A percentile compares a stretch with the other conserved stretches of the same genome.
These are phyloP conservation scores for Lutraria lutraria DNA, from an alignment of 2,888 invertebrate genomes.

Conservation along the genomic window DNA sequence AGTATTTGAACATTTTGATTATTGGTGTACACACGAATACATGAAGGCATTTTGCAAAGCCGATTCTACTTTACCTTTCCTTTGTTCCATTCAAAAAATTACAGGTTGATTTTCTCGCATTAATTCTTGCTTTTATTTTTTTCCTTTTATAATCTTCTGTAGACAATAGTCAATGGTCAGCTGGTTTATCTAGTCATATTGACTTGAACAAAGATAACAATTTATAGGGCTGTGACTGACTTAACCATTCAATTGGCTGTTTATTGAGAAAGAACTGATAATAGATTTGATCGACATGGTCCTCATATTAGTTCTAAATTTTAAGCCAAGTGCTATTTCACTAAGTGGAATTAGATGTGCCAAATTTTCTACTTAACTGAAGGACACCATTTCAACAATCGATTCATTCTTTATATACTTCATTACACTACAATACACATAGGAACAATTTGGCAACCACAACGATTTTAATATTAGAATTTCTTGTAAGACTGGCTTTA, in stretches of 20 bases:
- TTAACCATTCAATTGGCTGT: not conserved
- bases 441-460: too few relatives aligned
- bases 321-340: too few relatives aligned
- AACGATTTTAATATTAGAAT: too few relatives aligned
- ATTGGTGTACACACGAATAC: not conserved
- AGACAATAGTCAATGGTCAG: not conserved
- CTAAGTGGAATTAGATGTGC: too few relatives aligned
- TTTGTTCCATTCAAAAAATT: constrained; percentile 20
- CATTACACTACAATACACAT: too few relatives aligned
- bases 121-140: constrained; percentile 31
- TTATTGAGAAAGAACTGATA: not conserved
- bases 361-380: too few relatives aligned
- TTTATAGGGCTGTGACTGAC: constrained; percentile 41
- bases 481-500: too few relatives aligned
- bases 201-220: constrained; percentile 4
- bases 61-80: constrained; percentile 51
- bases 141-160: constrained; percentile 33
- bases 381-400: too few relatives aligned
- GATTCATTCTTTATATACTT: too few relatives aligned
- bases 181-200: constrained; percentile 17
- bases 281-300: too few relatives aligned
- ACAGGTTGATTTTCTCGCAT: constrained; percentile 22
- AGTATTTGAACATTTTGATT: not conserved
- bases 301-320: too few relatives aligned
- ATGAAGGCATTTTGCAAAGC: constrained; percentile 25